These are phyloP conservation scores for Dendropsophus ebraccatus DNA, from an alignment of 2,113 vertebrate genomes.

Conservation along the genomic window DNA sequence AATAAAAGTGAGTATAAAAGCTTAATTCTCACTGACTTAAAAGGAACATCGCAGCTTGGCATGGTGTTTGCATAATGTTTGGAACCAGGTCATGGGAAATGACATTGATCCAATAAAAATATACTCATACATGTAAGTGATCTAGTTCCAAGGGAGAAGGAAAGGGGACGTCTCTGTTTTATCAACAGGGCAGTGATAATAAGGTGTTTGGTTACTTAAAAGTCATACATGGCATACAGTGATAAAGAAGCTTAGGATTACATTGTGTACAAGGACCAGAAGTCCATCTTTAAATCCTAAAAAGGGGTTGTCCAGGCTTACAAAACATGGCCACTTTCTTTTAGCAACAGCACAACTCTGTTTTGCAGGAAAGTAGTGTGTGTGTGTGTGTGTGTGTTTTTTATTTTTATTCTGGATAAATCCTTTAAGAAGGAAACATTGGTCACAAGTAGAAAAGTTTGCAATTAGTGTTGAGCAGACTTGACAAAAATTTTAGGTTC, in stretches of 20 bases:
- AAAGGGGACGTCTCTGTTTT: neutral
- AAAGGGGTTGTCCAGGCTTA: too few species aligned
- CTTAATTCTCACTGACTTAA: neutral
- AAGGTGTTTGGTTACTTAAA: neutral
- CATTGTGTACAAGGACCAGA: neutral
- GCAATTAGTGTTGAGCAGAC: too few species aligned
- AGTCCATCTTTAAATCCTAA: too few species aligned
- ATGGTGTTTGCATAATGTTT: neutral
- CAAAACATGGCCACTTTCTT: too few species aligned
- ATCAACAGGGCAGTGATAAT: neutral
- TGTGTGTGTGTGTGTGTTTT: too few species aligned
- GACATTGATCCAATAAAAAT: conserved; percentile 1
- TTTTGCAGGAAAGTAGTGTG: too few species aligned
- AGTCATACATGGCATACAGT: neutral
- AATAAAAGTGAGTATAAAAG: neutral
- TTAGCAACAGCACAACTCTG: too few species aligned
- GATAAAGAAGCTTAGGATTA: neutral
- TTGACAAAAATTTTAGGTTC: too few species aligned
- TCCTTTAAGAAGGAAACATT: too few species aligned
- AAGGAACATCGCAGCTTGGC: neutral
- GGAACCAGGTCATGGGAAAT: conserved; percentile 25
- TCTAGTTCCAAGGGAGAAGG: neutral
- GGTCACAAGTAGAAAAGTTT: too few species aligned
- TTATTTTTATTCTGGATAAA: too few species aligned
- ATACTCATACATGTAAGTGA: neutral